Conservation (phyloP, 2,888 invertebrate species). For the Caenorhabditis wallacei region DNA sequence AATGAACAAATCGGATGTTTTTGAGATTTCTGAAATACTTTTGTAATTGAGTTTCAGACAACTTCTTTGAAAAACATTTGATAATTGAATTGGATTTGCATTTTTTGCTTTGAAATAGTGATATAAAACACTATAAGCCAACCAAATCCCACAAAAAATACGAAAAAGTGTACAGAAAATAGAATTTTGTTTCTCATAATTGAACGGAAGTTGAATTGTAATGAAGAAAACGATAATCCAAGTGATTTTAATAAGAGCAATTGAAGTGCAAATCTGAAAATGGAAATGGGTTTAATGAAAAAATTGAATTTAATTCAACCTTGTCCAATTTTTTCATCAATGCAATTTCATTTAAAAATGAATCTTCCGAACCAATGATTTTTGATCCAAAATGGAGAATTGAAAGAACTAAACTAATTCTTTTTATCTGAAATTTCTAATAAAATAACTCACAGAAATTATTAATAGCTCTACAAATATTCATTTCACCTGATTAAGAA, state of each 20-base stretch:
- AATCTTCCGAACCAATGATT: conserved; percentile 2
- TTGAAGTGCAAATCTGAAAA: conserved; percentile 13
- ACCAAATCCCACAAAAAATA: conserved; percentile 19
- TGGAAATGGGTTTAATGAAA: too few species aligned
- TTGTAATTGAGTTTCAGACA: not conserved
- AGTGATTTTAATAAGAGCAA: conserved; percentile 17
- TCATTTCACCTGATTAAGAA: conserved; percentile 9
- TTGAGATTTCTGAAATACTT: conserved; percentile 9
- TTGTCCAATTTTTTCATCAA: conserved; percentile 21
- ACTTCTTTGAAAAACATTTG: not conserved
- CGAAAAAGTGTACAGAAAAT: conserved; percentile 4
- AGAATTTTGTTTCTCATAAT: conserved; percentile 14
- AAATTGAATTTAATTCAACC: not conserved
- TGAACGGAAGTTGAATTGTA: conserved; percentile 26
- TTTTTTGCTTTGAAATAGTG: conserved; percentile 32
- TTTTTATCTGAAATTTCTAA: not conserved
- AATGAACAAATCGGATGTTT: conserved; percentile 1
- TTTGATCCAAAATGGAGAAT: conserved; percentile 8
- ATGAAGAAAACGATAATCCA: conserved; percentile 40
- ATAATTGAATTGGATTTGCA: conserved; percentile 19
- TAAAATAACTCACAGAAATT: conserved; percentile 25
- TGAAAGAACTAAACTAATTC: conserved; percentile 20
- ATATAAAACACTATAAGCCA: conserved; percentile 34
- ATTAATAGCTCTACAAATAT: conserved; percentile 39
- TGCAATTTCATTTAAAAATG: not conserved